Evolutionary conservation across 1,140 invertebrate genomes (phyloP).

Genomic region (Hyles vespertilio): DNA sequence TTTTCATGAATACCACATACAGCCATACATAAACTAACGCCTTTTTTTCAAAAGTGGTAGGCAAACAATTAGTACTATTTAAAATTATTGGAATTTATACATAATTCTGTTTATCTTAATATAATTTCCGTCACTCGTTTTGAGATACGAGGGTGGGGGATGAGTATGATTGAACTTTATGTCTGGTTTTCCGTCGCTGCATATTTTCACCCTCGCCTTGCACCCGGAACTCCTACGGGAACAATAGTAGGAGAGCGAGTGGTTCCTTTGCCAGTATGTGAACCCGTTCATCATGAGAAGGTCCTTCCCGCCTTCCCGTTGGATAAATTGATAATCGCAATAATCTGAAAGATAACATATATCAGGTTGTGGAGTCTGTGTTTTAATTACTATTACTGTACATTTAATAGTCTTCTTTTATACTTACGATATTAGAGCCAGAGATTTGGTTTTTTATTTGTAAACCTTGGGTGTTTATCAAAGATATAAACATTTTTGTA

Average conservation of each 20-base stretch:
- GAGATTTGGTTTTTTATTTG: too few species aligned
- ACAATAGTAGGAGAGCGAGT: slow-evolving; percentile 20
- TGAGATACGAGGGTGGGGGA: slow-evolving; percentile 30
- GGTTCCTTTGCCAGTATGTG: slow-evolving; percentile 26
- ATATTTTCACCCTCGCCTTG: slow-evolving; percentile 24
- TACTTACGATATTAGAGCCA: too few species aligned
- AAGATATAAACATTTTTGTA: too few species aligned
- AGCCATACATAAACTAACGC: too few species aligned
- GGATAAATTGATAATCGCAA: slow-evolving; percentile 16
- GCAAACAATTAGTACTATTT: too few species aligned
- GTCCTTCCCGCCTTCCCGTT: slow-evolving; percentile 10
- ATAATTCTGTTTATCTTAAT: slow-evolving; percentile 7
- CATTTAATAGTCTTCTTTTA: too few species aligned
- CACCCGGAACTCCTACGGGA: slow-evolving; percentile 19
- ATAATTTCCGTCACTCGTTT: slow-evolving; percentile 9
- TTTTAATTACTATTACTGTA: too few species aligned
- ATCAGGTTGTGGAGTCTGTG: neutral
- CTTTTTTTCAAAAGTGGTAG: too few species aligned
- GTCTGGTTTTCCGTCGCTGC: slow-evolving; percentile 11
- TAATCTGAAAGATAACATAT: slow-evolving; percentile 6
- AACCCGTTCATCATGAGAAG: slow-evolving; percentile 26
- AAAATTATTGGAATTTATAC: too few species aligned
- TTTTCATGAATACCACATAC: too few species aligned
- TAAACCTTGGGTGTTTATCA: too few species aligned
- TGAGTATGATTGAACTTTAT: slow-evolving; percentile 17